These are phyloP conservation scores for Pollenia griseotomentosa DNA, from an alignment of 2,888 invertebrate genomes.

Conservation along the genomic window DNA sequence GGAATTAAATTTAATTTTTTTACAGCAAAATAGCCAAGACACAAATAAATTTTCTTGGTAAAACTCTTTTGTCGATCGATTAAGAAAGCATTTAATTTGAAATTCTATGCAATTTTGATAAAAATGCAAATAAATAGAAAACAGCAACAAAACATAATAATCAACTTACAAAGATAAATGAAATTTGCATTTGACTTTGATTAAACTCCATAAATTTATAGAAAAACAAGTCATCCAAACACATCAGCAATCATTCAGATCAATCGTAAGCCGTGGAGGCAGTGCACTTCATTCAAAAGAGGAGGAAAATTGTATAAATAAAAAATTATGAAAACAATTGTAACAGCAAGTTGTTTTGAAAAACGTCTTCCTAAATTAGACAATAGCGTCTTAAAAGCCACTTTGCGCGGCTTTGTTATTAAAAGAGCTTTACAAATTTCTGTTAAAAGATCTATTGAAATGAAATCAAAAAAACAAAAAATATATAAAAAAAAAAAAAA, in stretches of 20 bases:
- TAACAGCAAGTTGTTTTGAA: constrained; percentile 12
- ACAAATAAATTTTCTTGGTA: background rate
- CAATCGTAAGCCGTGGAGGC: constrained; percentile 8
- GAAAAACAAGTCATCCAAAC: constrained; percentile 44
- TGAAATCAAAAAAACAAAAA: background rate
- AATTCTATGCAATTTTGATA: constrained; percentile 14
- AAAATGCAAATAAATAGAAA: constrained; percentile 46
- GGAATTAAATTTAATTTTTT: background rate
- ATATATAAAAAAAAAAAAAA: background rate
- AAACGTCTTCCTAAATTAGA: constrained; percentile 41
- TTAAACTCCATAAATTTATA: constrained; percentile 45
- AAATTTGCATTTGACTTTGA: constrained; percentile 55
- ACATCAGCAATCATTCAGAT: background rate
- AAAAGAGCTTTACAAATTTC: background rate
- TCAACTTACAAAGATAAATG: constrained; percentile 10
- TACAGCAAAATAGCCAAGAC: background rate
- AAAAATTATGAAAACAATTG: background rate
- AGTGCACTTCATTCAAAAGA: background rate
- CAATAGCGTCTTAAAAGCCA: constrained; percentile 31
- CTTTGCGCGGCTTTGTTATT: background rate
- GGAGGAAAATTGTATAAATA: constrained; percentile 6
- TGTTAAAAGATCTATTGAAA: constrained; percentile 12
- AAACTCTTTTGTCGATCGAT: constrained; percentile 17
- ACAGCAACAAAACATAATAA: constrained; percentile 33
- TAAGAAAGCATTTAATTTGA: constrained; percentile 17